A percentile compares a stretch with the other conserved stretches of the same genome.
These are phyloP conservation scores for Tiliqua scincoides DNA, from an alignment of 2,113 vertebrate species.

Conservation along the genomic window DNA sequence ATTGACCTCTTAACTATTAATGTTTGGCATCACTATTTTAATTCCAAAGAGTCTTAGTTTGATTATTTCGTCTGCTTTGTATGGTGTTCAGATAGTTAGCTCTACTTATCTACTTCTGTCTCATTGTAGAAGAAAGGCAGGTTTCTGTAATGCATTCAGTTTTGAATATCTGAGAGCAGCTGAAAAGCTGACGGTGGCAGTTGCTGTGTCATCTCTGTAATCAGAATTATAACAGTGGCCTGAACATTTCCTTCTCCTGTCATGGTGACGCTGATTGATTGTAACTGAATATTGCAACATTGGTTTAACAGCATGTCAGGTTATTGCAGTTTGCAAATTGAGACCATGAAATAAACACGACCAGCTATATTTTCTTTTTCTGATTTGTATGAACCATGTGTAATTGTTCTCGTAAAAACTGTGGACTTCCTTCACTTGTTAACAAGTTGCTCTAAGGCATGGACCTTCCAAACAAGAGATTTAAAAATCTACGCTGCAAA, in stretches of 20 bases:
- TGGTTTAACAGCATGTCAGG: not conserved
- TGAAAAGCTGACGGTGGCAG: not conserved
- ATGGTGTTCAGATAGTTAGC: not conserved
- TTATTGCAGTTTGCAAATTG: not conserved
- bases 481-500: not conserved
- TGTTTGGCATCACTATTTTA: not conserved
- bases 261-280: not conserved
- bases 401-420: not conserved
- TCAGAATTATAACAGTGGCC: not conserved
- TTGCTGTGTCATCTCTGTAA: not conserved
- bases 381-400: not conserved
- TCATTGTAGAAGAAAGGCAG: not conserved
- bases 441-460: not conserved
- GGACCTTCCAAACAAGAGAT: not conserved
- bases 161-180: not conserved
- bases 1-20: no score
- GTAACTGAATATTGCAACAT: not conserved
- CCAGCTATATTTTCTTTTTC: not conserved
- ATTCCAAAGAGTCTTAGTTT: not conserved
- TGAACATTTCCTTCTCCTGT: not conserved
- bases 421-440: rapidly evolving
- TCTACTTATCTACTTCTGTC: not conserved
- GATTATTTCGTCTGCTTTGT: not conserved
- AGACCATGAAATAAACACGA: not conserved
- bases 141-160: not conserved